Conservation (phyloP, 2,888 invertebrate species). For the Mesorhabditis sp. region DNA sequence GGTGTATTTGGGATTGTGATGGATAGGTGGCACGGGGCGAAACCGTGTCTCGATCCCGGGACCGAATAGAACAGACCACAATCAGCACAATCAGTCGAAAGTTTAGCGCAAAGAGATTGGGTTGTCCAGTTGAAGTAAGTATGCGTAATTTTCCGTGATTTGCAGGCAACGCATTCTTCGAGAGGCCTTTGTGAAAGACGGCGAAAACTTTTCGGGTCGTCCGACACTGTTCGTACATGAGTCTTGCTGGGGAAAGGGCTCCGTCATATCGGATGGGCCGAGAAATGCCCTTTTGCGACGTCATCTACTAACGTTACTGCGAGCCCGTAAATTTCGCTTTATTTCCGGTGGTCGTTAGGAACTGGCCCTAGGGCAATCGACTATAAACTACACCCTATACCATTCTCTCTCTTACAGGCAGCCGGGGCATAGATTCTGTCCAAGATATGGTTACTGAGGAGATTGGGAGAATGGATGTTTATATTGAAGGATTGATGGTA, state of each 20-base stretch:
- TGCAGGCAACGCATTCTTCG: neutral
- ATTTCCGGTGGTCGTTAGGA: neutral
- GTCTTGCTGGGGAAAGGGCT: slow-evolving; percentile 17
- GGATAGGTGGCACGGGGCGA: too few relatives aligned
- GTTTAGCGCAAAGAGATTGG: too few relatives aligned
- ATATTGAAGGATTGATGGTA: neutral
- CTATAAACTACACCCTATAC: too few relatives aligned
- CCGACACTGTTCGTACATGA: slow-evolving; percentile 16
- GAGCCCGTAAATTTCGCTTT: neutral
- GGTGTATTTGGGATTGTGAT: too few relatives aligned
- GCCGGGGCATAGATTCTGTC: slow-evolving; percentile 2
- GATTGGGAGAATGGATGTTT: neutral
- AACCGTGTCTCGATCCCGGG: too few relatives aligned
- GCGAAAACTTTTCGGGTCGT: slow-evolving; percentile 15
- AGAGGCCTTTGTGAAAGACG: slow-evolving; percentile 13
- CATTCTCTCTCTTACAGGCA: neutral
- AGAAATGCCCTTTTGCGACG: neutral
- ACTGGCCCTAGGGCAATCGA: neutral
- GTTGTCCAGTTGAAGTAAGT: too few relatives aligned
- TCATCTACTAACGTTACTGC: neutral
- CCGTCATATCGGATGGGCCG: neutral
- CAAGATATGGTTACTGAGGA: neutral
- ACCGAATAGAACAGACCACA: too few relatives aligned
- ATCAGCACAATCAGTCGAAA: too few relatives aligned
- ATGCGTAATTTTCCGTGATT: too few relatives aligned